A percentile compares a stretch with the other conserved stretches of the same genome.
Evolutionary conservation across 2,113 vertebrate species (phyloP).

Genomic region (Rallus limicola): DNA sequence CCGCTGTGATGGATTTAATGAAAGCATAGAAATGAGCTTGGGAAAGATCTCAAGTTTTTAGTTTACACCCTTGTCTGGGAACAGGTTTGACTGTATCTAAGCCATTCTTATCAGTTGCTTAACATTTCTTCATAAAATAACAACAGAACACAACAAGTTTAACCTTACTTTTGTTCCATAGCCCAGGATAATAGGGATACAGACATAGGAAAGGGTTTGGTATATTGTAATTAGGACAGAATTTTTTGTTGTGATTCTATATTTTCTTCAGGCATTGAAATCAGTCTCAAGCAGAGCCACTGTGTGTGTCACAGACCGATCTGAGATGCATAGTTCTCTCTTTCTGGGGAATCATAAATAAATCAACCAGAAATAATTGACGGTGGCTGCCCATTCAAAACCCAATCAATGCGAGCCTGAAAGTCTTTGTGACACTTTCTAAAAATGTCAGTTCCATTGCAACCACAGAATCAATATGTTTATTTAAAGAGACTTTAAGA

Average conservation of each 20-base stretch:
- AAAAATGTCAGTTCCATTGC: constrained; percentile 76
- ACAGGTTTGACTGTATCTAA: not conserved
- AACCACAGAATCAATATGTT: constrained; percentile 82
- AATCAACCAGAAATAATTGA: constrained; percentile 81
- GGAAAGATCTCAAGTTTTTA: not conserved
- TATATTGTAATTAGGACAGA: not conserved
- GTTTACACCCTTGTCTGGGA: not conserved
- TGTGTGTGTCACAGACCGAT: constrained; percentile 20
- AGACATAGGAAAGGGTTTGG: not conserved
- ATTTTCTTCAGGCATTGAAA: not conserved
- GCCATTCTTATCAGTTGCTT: not conserved
- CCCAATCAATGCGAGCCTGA: constrained; percentile 79
- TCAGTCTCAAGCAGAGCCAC: not conserved
- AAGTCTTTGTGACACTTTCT: constrained; percentile 80
- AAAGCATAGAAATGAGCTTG: not conserved
- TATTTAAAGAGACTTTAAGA: constrained; percentile 85
- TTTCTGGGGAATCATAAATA: constrained; percentile 71
- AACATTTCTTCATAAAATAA: not conserved
- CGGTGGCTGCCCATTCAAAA: constrained; percentile 78
- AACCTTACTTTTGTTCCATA: not conserved
- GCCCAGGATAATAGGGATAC: not conserved
- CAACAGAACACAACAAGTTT: not conserved
- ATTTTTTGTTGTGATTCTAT: not conserved
- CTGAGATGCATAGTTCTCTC: constrained; percentile 49
- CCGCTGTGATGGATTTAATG: not conserved